These are phyloP conservation scores for Noctua comes DNA, from an alignment of 2,888 invertebrate species.

Conservation along the genomic window DNA sequence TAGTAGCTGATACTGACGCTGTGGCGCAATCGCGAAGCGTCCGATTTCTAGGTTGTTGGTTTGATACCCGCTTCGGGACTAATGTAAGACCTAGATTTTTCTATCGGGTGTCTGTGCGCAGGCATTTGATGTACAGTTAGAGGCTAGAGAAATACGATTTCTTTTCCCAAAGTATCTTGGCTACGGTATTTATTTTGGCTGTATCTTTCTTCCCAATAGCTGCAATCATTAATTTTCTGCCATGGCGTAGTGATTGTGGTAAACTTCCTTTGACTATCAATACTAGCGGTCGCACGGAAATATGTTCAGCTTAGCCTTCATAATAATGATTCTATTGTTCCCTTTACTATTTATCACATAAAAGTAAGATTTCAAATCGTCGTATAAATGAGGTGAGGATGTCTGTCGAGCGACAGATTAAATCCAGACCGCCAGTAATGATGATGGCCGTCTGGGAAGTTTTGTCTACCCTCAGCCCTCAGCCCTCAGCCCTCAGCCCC, in stretches of 20 bases:
- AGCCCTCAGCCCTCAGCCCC: slow-evolving; percentile 4
- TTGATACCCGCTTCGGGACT: slow-evolving; percentile 22
- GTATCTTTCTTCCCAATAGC: neutral
- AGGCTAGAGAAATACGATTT: too few species aligned
- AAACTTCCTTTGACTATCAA: neutral
- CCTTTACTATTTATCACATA: neutral
- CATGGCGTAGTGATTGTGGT: neutral
- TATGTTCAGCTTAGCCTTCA: neutral
- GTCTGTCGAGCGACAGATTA: slow-evolving; percentile 36
- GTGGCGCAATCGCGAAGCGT: slow-evolving; percentile 25
- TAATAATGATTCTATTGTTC: neutral
- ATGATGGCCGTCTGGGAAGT: slow-evolving; percentile 59
- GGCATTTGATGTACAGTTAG: neutral
- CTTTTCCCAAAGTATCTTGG: neutral
- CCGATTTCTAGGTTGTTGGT: slow-evolving; percentile 20
- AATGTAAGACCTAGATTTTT: slow-evolving; percentile 3
- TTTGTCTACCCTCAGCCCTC: slow-evolving; percentile 37
- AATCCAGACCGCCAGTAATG: slow-evolving; percentile 49
- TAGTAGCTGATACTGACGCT: neutral
- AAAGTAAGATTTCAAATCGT: slow-evolving; percentile 26
- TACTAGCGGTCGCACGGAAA: neutral
- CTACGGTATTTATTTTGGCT: neutral
- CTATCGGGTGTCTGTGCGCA: neutral
- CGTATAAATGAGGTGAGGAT: slow-evolving; percentile 39
- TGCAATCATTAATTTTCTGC: neutral